phyloP scores from a whole-genome alignment of 30 jellyfish, hydroid and myxozoan species.

The Nemopilema nomurai region DNA sequence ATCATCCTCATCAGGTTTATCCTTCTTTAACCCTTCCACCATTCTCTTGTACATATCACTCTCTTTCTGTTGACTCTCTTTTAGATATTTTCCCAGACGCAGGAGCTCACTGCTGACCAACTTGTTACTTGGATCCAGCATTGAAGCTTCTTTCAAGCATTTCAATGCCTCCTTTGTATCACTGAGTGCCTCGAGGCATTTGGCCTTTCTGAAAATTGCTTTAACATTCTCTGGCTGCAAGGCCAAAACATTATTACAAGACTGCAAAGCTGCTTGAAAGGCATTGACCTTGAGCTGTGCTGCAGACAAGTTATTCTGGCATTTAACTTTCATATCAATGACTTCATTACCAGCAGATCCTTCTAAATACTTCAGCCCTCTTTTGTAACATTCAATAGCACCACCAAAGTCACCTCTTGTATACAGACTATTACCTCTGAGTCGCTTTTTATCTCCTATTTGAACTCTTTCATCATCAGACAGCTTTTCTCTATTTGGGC shows the following conservation, averaged over 20 bases:
- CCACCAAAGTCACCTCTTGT: slow-evolving; percentile 76
- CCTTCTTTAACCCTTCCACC: slow-evolving; percentile 68
- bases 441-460: slow-evolving; percentile 77
- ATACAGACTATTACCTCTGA: slow-evolving; percentile 74
- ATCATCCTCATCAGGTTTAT: slow-evolving; percentile 10
- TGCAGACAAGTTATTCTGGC: slow-evolving; percentile 82
- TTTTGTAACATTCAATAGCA: slow-evolving; percentile 75
- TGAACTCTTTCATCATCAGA: slow-evolving; percentile 51
- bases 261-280: slow-evolving; percentile 68
- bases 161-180: slow-evolving; percentile 80
- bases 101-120: slow-evolving; percentile 60
- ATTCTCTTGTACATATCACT: slow-evolving; percentile 85
- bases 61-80: slow-evolving; percentile 71
- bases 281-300: slow-evolving; percentile 90
- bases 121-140: slow-evolving; percentile 81
- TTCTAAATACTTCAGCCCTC: slow-evolving; percentile 86
- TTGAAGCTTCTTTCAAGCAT: slow-evolving; percentile 85
- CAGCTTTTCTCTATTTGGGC: slow-evolving; percentile 33
- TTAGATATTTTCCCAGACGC: slow-evolving; percentile 57
- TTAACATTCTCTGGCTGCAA: slow-evolving; percentile 66
- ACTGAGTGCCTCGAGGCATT: slow-evolving; percentile 84
- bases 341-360: slow-evolving; percentile 73
- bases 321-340: slow-evolving; percentile 65
- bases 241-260: slow-evolving; percentile 73
- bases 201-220: slow-evolving; percentile 84